Evolutionary conservation across 2,113 vertebrate species (phyloP).

Genomic region (cat (Felis catus)): DNA sequence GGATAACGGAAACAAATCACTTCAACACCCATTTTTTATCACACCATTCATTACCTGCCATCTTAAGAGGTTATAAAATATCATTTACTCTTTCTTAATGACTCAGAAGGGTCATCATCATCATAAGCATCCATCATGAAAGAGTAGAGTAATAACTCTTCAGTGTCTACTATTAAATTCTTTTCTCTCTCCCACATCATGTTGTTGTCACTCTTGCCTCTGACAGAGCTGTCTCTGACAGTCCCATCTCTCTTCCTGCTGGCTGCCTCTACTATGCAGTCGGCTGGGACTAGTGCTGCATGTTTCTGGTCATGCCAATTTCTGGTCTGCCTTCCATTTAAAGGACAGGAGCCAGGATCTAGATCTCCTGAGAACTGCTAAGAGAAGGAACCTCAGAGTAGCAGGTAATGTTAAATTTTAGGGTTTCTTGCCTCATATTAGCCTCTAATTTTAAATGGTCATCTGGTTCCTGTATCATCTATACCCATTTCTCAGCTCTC

Average conservation of each 20-base stretch:
- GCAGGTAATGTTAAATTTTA: background rate
- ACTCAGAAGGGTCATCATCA: background rate
- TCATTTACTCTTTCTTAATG: background rate
- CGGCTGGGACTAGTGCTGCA: background rate
- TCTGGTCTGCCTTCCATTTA: background rate
- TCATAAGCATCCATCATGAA: background rate
- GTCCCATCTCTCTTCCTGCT: background rate
- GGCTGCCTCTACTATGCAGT: background rate
- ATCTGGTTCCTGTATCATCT: background rate
- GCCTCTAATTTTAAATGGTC: background rate
- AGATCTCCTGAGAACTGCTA: background rate
- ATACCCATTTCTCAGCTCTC: background rate
- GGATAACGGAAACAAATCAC: background rate
- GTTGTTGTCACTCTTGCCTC: background rate
- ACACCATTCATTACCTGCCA: background rate
- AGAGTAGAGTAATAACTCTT: background rate
- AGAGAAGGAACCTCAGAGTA: conserved; percentile 33
- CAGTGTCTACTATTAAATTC: background rate
- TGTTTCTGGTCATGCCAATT: background rate
- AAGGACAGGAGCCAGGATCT: background rate
- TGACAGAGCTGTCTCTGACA: background rate
- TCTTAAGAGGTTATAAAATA: background rate
- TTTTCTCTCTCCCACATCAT: background rate
- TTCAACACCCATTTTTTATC: background rate
- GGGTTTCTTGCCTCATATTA: background rate